Conservation (phyloP, 2,113 vertebrate species). For the Cepphus grylle region DNA sequence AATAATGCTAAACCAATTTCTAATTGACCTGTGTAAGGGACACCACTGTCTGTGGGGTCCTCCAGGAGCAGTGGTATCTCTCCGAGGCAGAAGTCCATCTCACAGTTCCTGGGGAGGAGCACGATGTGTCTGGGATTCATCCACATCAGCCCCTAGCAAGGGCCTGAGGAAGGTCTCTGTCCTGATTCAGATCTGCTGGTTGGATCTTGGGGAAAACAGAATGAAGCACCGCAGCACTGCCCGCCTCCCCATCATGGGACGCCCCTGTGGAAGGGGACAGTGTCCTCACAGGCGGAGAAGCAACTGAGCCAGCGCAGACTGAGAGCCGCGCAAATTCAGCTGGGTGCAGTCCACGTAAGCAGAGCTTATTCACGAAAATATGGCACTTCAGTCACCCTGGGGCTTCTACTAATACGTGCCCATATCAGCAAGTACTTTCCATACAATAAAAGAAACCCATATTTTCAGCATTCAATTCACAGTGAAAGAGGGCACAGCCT, state of each 20-base stretch:
- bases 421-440: background rate
- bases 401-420: background rate
- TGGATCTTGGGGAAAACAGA: background rate
- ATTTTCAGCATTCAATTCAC: background rate
- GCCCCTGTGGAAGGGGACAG: background rate
- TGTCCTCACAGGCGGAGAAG: background rate
- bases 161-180: background rate
- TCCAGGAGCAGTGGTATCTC: background rate
- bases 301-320: background rate
- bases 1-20: background rate
- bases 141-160: background rate
- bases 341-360: background rate
- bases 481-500: background rate
- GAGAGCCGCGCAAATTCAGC: background rate
- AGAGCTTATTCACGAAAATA: background rate
- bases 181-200: background rate
- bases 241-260: fast-evolving
- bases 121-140: background rate
- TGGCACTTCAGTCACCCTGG: background rate
- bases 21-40: background rate
- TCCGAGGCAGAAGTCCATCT: background rate
- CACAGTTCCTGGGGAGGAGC: fast-evolving
- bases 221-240: background rate
- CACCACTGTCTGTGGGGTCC: fast-evolving
- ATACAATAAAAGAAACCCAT: background rate